These are phyloP conservation scores for Stenodera caucasica DNA, from an alignment of 2,888 invertebrate genomes.

Conservation along the genomic window DNA sequence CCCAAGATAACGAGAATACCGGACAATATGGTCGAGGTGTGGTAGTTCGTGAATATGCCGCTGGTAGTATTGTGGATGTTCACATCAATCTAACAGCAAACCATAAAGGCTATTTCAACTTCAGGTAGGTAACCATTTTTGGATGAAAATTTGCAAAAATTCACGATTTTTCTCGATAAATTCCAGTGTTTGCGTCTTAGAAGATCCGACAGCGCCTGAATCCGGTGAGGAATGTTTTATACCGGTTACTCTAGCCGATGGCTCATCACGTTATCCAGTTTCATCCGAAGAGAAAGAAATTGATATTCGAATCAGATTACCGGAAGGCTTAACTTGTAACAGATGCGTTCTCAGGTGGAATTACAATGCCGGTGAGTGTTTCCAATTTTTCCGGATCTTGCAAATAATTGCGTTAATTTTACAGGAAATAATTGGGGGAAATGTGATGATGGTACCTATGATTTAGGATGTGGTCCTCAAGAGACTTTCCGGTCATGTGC, in stretches of 20 bases:
- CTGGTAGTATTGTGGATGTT: constrained; percentile 42
- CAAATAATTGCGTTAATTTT: constrained; percentile 16
- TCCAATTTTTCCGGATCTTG: background rate
- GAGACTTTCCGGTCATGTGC: constrained; percentile 51
- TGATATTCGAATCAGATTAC: constrained; percentile 47
- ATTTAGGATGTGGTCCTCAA: constrained; percentile 49
- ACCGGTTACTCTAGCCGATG: constrained; percentile 46
- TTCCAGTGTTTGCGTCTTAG: constrained; percentile 50
- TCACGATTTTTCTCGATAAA: background rate
- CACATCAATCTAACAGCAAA: constrained; percentile 48
- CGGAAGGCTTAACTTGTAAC: constrained; percentile 52
- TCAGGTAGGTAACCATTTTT: constrained; percentile 32
- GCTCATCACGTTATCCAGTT: constrained; percentile 42
- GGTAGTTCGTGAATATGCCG: constrained; percentile 53
- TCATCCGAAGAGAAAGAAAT: constrained; percentile 31
- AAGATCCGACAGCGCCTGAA: constrained; percentile 47
- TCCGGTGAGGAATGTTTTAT: constrained; percentile 55
- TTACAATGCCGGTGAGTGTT: constrained; percentile 49
- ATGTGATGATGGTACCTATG: constrained; percentile 43
- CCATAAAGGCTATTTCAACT: constrained; percentile 51
- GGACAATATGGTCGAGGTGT: constrained; percentile 59
- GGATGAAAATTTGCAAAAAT: background rate
- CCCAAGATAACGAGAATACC: constrained; percentile 60
- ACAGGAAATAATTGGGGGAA: constrained; percentile 50
- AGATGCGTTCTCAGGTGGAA: constrained; percentile 59